A percentile compares a stretch with the other conserved stretches of the same genome.
These are phyloP conservation scores for Anoura caudifer DNA, from an alignment of 2,113 vertebrate genomes.

Conservation along the genomic window DNA sequence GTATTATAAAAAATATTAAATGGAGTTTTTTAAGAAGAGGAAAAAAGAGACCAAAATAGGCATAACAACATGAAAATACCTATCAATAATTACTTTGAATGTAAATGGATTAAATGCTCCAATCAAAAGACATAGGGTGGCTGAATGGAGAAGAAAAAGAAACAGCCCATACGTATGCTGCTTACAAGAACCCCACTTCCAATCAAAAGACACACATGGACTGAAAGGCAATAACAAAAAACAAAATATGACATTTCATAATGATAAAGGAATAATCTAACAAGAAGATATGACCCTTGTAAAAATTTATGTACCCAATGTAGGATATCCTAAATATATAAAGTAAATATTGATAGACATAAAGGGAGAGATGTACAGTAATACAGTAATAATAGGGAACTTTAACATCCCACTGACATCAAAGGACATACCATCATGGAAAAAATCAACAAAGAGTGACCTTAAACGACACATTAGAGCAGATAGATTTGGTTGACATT, in stretches of 20 bases:
- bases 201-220: background rate
- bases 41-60: background rate
- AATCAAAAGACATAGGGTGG: background rate
- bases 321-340: background rate
- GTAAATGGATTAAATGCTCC: background rate
- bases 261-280: background rate
- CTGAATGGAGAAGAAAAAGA: background rate
- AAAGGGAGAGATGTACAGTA: background rate
- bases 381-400: background rate
- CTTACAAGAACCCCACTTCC: background rate
- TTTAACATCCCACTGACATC: background rate
- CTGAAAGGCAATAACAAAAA: background rate
- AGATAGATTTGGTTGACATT: background rate
- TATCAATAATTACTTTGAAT: background rate
- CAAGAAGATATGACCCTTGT: background rate
- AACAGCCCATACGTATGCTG: background rate
- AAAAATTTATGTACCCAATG: background rate
- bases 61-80: background rate
- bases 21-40: background rate
- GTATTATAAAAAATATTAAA: background rate
- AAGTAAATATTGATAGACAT: background rate
- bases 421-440: background rate
- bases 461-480: background rate
- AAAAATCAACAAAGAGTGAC: background rate
- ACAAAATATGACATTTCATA: background rate